These are phyloP conservation scores for Ptychodera flava DNA, from an alignment of 35 echinoderm and acorn worm genomes.

Conservation along the genomic window DNA sequence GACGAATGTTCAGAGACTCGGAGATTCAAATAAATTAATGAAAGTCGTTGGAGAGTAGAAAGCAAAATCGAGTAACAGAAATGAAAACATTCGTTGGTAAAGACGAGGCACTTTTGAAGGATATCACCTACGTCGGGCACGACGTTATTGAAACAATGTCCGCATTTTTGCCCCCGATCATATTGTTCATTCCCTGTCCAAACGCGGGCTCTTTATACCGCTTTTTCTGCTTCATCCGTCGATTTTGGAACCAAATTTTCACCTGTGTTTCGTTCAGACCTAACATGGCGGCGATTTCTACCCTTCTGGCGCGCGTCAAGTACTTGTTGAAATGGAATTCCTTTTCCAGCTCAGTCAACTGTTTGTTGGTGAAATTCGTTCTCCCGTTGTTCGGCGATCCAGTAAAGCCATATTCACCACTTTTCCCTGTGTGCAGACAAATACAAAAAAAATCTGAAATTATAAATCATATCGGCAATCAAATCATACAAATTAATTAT, in stretches of 20 bases:
- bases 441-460: no score
- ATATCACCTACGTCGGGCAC: not conserved
- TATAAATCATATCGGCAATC: no score
- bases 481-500: no score
- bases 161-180: not conserved
- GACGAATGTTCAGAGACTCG: no score
- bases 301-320: conserved; percentile 80
- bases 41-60: no score
- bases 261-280: conserved; percentile 97
- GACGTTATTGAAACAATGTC: not conserved
- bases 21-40: no score
- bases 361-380: conserved; percentile 99
- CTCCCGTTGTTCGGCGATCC: conserved; percentile 53
- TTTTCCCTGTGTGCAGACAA: no score
- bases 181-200: not conserved
- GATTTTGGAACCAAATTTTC: conserved; percentile 99
- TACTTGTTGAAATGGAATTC: conserved; percentile 99
- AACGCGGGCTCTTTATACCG: conserved; percentile 66
- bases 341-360: conserved; percentile 96
- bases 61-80: no score
- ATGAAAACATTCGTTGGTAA: no score
- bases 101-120: no score
- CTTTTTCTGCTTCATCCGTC: conserved; percentile 98
- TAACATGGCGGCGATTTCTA: conserved; percentile 94
- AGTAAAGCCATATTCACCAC: conserved; percentile 31